Evolutionary conservation across 2,113 vertebrate genomes (phyloP).

Genomic region (Prionailurus viverrinus): DNA sequence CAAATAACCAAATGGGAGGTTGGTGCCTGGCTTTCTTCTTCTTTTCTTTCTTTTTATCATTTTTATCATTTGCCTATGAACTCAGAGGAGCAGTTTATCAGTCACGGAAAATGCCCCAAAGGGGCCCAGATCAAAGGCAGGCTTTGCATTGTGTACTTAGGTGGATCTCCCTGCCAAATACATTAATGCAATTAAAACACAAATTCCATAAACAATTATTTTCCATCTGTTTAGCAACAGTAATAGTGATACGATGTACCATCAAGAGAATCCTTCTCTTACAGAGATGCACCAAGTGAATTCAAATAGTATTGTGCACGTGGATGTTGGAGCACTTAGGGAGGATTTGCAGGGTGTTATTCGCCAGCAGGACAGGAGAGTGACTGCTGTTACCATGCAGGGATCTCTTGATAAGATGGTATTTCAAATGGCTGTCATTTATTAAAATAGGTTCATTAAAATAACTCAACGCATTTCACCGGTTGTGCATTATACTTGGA

Average conservation of each 20-base stretch:
- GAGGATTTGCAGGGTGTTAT: slow-evolving; percentile 19
- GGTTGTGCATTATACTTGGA: not conserved
- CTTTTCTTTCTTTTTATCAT: slow-evolving; percentile 63
- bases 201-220: slow-evolving; percentile 77
- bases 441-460: slow-evolving; percentile 58
- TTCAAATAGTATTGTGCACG: not conserved
- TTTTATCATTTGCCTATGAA: slow-evolving; percentile 78
- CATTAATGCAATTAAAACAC: slow-evolving; percentile 78
- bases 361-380: not conserved
- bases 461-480: not conserved
- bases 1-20: slow-evolving; percentile 59
- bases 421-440: slow-evolving; percentile 52
- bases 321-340: not conserved
- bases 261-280: not conserved
- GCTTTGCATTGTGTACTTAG: slow-evolving; percentile 71
- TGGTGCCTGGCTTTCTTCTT: slow-evolving; percentile 60
- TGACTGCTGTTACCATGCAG: not conserved
- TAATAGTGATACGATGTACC: not conserved
- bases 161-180: slow-evolving; percentile 75
- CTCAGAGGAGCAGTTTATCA: slow-evolving; percentile 76
- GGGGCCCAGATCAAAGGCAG: slow-evolving; percentile 77
- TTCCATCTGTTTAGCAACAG: slow-evolving; percentile 75
- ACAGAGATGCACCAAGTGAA: not conserved
- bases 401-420: slow-evolving; percentile 30
- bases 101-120: slow-evolving; percentile 77